Conservation (phyloP, 1,140 invertebrate genomes). For the Matsumurasca onukii region DNA sequence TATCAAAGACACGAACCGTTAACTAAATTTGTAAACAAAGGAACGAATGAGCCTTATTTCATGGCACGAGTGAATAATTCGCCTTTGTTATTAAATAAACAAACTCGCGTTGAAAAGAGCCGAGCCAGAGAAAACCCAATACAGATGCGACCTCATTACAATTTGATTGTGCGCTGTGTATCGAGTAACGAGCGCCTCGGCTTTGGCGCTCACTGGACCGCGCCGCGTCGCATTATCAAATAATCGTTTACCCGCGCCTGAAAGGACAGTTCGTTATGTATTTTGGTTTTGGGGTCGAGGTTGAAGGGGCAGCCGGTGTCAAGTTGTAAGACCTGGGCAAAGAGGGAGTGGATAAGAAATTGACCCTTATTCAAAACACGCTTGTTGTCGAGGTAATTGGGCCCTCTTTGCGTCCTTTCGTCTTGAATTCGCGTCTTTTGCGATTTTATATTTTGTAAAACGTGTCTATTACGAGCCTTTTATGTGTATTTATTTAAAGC, state of each 20-base stretch:
- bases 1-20: too few species aligned
- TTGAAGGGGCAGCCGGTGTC: not conserved
- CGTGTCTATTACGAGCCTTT: too few species aligned
- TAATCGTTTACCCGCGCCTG: constrained; percentile 15
- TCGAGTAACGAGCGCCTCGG: not conserved
- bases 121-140: not conserved
- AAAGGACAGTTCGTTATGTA: constrained; percentile 1
- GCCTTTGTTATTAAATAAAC: too few species aligned
- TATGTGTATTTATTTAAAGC: too few species aligned
- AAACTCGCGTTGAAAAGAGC: not conserved
- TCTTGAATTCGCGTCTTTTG: too few species aligned
- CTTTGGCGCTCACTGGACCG: not conserved
- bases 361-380: constrained; percentile 21
- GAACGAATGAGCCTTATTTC: too few species aligned
- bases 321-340: constrained; percentile 1
- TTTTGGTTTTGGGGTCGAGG: not conserved
- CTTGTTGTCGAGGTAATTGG: constrained; percentile 18
- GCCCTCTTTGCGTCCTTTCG: not conserved
- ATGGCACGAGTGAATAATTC: too few species aligned
- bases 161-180: not conserved
- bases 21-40: too few species aligned
- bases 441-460: too few species aligned
- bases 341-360: not conserved
- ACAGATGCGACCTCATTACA: not conserved
- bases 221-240: constrained; percentile 14